These are phyloP conservation scores for Agrypnus murinus DNA, from an alignment of 2,888 invertebrate genomes.

Conservation along the genomic window DNA sequence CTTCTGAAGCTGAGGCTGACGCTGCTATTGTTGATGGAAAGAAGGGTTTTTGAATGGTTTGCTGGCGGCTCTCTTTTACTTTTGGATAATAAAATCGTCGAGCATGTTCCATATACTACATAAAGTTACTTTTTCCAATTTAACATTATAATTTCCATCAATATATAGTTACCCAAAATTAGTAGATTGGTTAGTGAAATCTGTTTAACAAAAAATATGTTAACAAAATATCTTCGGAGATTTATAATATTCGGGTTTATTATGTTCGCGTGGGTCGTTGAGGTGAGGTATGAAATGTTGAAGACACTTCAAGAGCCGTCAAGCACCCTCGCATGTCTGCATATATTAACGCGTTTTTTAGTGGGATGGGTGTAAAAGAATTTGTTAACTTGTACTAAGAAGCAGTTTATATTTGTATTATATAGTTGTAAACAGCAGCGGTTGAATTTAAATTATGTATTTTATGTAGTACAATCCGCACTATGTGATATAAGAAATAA, in stretches of 20 bases:
- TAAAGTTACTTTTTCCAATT: not conserved
- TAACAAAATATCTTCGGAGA: conserved; percentile 26
- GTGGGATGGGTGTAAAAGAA: conserved; percentile 48
- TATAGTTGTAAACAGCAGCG: conserved; percentile 28
- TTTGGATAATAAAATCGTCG: conserved; percentile 18
- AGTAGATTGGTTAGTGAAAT: too few species aligned
- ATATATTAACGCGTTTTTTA: conserved; percentile 60
- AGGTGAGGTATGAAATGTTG: conserved; percentile 62
- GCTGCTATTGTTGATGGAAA: conserved; percentile 33
- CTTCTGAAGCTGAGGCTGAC: too few species aligned
- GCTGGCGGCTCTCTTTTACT: conserved; percentile 27
- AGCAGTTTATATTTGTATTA: conserved; percentile 39
- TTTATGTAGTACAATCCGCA: conserved; percentile 9
- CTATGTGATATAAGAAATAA: not conserved
- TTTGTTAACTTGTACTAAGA: conserved; percentile 38
- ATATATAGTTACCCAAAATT: too few species aligned
- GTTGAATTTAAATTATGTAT: conserved; percentile 29
- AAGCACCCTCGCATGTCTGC: conserved; percentile 63
- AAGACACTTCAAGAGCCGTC: conserved; percentile 62
- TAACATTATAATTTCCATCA: too few species aligned
- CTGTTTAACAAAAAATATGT: not conserved
- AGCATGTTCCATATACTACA: not conserved
- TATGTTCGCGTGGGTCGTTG: conserved; percentile 40
- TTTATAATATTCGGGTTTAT: conserved; percentile 41
- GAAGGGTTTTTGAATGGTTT: conserved; percentile 26